Evolutionary conservation across 1,140 invertebrate species (phyloP), one percentile per base, ranked within the genome.

Genomic region (Paralvinella palmiformis): DNA sequence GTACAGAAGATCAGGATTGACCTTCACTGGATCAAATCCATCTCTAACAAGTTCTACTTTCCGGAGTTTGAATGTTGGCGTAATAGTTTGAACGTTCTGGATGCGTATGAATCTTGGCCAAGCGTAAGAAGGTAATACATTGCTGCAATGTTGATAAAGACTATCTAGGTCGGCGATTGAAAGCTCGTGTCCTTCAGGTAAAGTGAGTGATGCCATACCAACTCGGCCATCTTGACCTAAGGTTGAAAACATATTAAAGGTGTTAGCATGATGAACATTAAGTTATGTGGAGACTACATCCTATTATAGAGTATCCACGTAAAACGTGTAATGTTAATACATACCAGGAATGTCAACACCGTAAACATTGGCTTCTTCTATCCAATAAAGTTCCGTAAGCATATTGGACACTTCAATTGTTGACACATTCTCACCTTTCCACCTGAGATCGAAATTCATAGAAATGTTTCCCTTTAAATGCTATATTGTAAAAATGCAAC

Each of bases 361-460:
- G 79, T 93, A 97, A 3, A 96, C 92, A 63, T 96, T 88, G 56
- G 89, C 91, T 79, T 98, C 95, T 87, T 86, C 72, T 91, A 91
- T 66, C 86, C 85, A 41, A 15, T 65, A 29, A 1, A 71, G 53
- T 29, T 63, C 35, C 15, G 71, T 64, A 7, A 77, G 32, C 2
- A 75, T 77, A 76, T 91, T 90, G 56, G 92, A 94, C 2, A 99
- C 89, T 83, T 99, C 96, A 2, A 90, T 91, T 1, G 96, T 98
- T 10, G 92, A 96, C 1, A 98, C 95, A 82, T 99, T 99, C 83
- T 99, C 96, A 10, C 96, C 94, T 81, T 94, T 94, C 84, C 84
- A 86, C 62, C 77, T 78, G 60, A 10, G 67, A 64, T 7, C 7
- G n/a, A 35, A 59, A 50, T 7, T 41, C n/a, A 13, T 10, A 13